These are phyloP conservation scores for Ciconia stormi DNA, from an alignment of 2,113 vertebrate species.

Conservation along the genomic window DNA sequence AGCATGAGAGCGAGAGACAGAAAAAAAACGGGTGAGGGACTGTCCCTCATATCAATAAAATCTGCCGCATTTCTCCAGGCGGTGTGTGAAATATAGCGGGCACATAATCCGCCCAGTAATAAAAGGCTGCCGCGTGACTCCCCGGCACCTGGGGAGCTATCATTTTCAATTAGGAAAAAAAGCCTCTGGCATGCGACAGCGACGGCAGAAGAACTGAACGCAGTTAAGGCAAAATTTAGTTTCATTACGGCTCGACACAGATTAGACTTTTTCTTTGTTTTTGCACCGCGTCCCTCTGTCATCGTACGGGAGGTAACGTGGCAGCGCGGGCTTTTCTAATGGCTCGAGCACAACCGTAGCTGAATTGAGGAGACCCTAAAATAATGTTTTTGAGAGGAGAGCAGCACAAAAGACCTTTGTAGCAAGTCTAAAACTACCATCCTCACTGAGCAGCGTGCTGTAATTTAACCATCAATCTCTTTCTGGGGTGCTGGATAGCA, in stretches of 20 bases:
- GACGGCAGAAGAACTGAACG: neutral
- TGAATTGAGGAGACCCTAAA: neutral
- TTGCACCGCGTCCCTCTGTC: neutral
- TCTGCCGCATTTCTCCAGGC: conserved; percentile 42
- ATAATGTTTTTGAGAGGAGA: neutral
- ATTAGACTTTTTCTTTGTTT: conserved; percentile 21
- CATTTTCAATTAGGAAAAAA: conserved; percentile 63
- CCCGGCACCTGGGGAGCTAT: conserved; percentile 23
- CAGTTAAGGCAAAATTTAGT: conserved; percentile 45
- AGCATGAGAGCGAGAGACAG: neutral
- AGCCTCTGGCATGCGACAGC: neutral
- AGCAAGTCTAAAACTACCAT: neutral
- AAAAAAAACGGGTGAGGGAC: neutral
- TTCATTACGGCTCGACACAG: neutral
- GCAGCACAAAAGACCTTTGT: neutral
- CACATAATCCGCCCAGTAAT: neutral
- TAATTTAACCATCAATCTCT: neutral
- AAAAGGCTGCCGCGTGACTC: conserved; percentile 40
- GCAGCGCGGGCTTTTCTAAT: neutral
- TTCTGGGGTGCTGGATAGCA: neutral
- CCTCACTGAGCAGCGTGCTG: neutral
- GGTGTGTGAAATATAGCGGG: conserved; percentile 33
- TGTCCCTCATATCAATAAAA: conserved; percentile 46
- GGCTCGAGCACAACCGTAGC: neutral
- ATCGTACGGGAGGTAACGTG: fast-evolving